phyloP scores from a whole-genome alignment of 2,888 invertebrate genomes.

The Allygus modestus region DNA sequence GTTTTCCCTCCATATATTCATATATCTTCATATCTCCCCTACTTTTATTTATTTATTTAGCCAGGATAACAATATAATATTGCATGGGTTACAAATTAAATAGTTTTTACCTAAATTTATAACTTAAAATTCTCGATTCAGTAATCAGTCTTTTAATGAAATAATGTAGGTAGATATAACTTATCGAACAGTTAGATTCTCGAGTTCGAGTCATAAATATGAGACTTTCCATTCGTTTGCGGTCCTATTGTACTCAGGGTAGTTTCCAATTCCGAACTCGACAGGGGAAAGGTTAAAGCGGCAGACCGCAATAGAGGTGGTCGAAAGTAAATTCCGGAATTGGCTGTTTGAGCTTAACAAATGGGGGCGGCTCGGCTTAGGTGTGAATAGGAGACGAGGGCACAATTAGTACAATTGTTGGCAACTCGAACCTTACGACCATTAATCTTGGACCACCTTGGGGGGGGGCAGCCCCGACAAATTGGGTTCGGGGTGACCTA shows the following conservation, averaged over 20 bases:
- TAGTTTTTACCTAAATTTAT: too few relatives aligned
- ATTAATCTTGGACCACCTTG: conserved; percentile 36
- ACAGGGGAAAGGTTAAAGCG: conserved; percentile 18
- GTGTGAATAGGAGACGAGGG: conserved; percentile 44
- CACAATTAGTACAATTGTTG: conserved; percentile 48
- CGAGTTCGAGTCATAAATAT: not conserved
- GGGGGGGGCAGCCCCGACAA: conserved; percentile 22
- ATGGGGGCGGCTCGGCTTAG: conserved; percentile 24
- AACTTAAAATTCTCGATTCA: too few relatives aligned
- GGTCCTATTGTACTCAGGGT: conserved; percentile 14
- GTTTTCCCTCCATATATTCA: too few relatives aligned
- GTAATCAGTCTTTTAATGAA: too few relatives aligned
- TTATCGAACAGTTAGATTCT: not conserved
- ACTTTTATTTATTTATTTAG: too few relatives aligned
- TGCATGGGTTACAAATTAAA: too few relatives aligned
- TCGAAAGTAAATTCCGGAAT: conserved; percentile 47
- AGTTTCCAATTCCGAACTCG: conserved; percentile 6
- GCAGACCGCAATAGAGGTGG: conserved; percentile 27
- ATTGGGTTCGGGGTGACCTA: conserved; percentile 47
- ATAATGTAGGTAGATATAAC: too few relatives aligned
- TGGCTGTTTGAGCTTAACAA: conserved; percentile 46
- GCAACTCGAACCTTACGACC: conserved; percentile 26
- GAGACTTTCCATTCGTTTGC: conserved; percentile 11
- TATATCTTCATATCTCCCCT: too few relatives aligned
- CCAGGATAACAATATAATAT: too few relatives aligned